Evolutionary conservation across 2,113 vertebrate species (phyloP).

Genomic region (Ascaphus truei): DNA sequence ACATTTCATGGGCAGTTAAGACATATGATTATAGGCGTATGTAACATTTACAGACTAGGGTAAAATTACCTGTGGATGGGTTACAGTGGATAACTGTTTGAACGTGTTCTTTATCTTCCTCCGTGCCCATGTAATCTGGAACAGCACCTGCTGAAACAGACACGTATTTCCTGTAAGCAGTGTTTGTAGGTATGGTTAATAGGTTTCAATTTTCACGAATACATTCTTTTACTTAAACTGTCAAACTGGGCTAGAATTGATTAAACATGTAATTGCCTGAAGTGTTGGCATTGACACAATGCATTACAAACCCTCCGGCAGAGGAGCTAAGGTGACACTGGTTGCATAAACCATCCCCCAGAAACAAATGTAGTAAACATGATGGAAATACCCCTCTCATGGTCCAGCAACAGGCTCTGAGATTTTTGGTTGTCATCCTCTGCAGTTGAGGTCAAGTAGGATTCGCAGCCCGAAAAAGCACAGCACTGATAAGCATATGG

Average conservation of each 20-base stretch:
- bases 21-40: too few species aligned
- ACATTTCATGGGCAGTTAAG: too few species aligned
- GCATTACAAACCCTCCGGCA: background rate
- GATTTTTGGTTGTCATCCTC: constrained; percentile 66
- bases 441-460: constrained; percentile 58
- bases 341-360: too few species aligned
- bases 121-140: constrained; percentile 48
- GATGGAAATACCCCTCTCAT: constrained; percentile 51
- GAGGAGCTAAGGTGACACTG: too few species aligned
- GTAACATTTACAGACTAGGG: too few species aligned
- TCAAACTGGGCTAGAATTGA: too few species aligned
- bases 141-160: constrained; percentile 45
- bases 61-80: constrained; percentile 87
- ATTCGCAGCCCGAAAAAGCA: constrained; percentile 86
- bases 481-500: constrained; percentile 97
- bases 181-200: too few species aligned
- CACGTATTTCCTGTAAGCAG: background rate
- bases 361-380: background rate
- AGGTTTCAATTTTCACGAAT: too few species aligned
- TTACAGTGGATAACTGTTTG: constrained; percentile 86
- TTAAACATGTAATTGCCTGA: too few species aligned
- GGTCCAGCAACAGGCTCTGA: constrained; percentile 48
- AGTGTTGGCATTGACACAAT: too few species aligned
- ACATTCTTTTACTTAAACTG: too few species aligned
- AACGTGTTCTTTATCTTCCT: constrained; percentile 74